Conservation (phyloP, 2,888 invertebrate genomes). For the Tachina lurida region DNA sequence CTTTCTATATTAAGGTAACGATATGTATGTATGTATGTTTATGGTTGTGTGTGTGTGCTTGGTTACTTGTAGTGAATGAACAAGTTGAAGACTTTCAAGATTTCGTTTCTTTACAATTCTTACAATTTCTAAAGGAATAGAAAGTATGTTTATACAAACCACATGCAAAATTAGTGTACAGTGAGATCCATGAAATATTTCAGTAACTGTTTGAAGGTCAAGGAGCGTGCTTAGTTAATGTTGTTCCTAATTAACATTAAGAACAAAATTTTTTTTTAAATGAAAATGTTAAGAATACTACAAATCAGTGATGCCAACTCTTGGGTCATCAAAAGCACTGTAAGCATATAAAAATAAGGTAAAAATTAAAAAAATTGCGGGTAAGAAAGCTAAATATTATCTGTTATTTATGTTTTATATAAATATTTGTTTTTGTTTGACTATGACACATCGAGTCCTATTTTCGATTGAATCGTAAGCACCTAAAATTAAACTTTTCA, state of each 20-base stretch:
- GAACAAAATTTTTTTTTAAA: background rate
- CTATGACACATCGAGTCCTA: too few species aligned
- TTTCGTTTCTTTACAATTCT: conserved; percentile 23
- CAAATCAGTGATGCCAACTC: too few species aligned
- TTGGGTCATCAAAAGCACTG: too few species aligned
- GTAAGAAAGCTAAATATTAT: too few species aligned
- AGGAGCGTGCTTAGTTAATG: conserved; percentile 21
- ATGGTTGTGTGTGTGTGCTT: background rate
- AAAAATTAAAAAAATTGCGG: too few species aligned
- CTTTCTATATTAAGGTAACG: too few species aligned
- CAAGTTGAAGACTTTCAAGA: conserved; percentile 17
- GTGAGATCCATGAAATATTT: background rate
- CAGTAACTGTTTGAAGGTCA: conserved; percentile 19
- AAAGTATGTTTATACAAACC: background rate
- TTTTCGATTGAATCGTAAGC: too few species aligned
- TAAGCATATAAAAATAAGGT: too few species aligned
- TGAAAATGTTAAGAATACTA: too few species aligned
- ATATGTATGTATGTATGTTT: background rate
- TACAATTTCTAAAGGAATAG: conserved; percentile 10
- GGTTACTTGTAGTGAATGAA: background rate
- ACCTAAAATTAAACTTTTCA: too few species aligned
- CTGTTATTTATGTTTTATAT: too few species aligned
- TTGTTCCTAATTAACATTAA: conserved; percentile 44
- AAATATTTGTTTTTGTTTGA: too few species aligned
- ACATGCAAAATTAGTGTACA: background rate